Base-by-base conservation (phyloP, 2,797 vertebrate genomes). In the Percopsis omiscomaycus region DNA sequence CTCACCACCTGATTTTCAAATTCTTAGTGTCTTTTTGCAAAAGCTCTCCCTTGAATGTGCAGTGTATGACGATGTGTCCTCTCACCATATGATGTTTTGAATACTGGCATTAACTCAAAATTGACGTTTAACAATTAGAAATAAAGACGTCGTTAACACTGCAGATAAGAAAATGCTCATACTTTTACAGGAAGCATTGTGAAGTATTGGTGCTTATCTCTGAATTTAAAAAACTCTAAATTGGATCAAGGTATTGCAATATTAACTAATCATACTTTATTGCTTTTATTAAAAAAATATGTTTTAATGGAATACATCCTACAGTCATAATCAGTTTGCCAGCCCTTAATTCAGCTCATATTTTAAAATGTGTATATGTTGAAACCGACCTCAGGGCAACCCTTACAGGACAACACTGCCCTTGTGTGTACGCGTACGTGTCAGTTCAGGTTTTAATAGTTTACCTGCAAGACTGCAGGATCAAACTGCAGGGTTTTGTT, bases 1-100 rank as follows among this genome's bases (percentile, higher is more conserved):
- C 85, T 90, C 89, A 89, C 90, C 80, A 87, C 66, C 86, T 82
- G 70, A 90, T 89, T 91, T 92, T 87, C 71, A 71, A 84, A 85
- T 88, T 87, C 82, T 90, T 88, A 90, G 92, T 89, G 89, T 92
- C 91, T 86, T 22, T 22, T 72, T 54, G 49, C 66, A 74, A 76
- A 84, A 64, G 64, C 55, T 71, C 16, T 57, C 13, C 28, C 47
- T 57, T 50, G 48, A 42, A 42, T 42, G 8, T 9, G 10, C 9
- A 9, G 37, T 8, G 37, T 42, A 42, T 42, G 37, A 42, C 9
- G 37, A 9, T 42, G 37, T 42, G 6, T 22, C 22, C 22, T 22
- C 22, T 22, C 22, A 22, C 22, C 22, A 22, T 22, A 22, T 42
- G 37, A 42, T 42, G 37, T 42, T 42, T 42, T 42, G 37, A 42